Conservation (phyloP, 2,797 vertebrate species). For the Helarctos malayanus region DNA sequence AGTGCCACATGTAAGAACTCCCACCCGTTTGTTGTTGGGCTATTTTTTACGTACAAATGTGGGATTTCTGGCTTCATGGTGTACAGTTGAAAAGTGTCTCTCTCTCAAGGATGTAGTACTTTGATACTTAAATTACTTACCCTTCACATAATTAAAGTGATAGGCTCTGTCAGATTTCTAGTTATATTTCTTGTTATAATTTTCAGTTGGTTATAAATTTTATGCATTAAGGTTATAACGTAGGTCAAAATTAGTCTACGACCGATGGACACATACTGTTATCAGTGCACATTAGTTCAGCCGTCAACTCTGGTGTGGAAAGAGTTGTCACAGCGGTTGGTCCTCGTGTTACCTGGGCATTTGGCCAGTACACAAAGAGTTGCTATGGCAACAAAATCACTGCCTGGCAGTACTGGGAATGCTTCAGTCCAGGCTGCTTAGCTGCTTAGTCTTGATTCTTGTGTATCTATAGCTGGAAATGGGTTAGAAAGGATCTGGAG, state of each 20-base stretch:
- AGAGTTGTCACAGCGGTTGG: background rate
- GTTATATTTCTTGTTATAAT: constrained; percentile 40
- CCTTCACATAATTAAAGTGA: constrained; percentile 35
- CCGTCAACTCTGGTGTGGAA: background rate
- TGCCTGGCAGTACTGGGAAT: background rate
- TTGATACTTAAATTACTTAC: constrained; percentile 62
- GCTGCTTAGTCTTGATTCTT: constrained; percentile 16
- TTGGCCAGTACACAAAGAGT: background rate
- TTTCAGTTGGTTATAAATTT: constrained; percentile 42
- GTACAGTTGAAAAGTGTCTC: background rate
- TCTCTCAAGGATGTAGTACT: background rate
- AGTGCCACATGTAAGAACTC: background rate
- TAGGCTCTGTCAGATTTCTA: constrained; percentile 22
- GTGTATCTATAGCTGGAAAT: background rate
- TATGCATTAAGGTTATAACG: constrained; percentile 2
- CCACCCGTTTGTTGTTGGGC: background rate
- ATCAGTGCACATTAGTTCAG: background rate
- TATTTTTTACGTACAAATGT: constrained; percentile 50
- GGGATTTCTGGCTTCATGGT: background rate
- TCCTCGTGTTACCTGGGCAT: background rate
- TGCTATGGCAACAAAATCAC: background rate
- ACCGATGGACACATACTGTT: background rate
- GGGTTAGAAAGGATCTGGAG: background rate
- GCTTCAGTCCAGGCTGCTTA: background rate
- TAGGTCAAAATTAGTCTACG: constrained; percentile 30